Evolutionary conservation across 2,888 invertebrate species (phyloP), one percentile per base, ranked within the genome.

Genomic region (Magallana nippona): DNA sequence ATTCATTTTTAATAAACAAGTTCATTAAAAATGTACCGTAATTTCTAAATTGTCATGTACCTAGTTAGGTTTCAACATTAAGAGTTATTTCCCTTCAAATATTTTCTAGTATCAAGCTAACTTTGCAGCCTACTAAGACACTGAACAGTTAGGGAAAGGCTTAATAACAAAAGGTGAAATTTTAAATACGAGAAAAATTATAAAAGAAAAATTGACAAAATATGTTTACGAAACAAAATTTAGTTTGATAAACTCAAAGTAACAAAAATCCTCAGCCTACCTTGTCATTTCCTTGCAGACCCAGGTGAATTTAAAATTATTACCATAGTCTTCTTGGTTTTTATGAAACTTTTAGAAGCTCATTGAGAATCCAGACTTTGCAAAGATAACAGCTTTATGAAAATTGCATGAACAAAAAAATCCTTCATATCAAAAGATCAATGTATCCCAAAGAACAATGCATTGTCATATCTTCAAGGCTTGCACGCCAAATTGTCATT

Each of bases 301-400:
- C 32, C 27, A 27, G 17, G 17, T n/a, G 60, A 71, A 27, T 27
- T 15, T 27, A 71, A 27, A 27, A 8, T 71, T 15, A 27, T 15
- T 15, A 71, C 5, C 11, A 13, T 10, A 27, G 11, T 71, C 71
- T 22, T 15, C 32, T 27, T 32, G 13, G 15, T 71, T 60, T 71
- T 71, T 32, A 71, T 71, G 32, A 71, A 71, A 71, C 22, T 22
- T 32, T 27, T 27, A 71, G 22, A 15, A 71, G 71, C 71, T 71
- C 32, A 71, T 8, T 27, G 2, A 22, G 13, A 71, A 27, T 71
- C 71, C 22, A 22, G 27, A 71, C 15, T 27, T 60, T 60, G 0
- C 22, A 71, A 15, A 13, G 71, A 71, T 71, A 71, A 71, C 15
- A 71, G 15, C 22, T 11, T 71, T 27, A 63, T 63, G 63, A 63